Evolutionary conservation across 2,888 invertebrate genomes (phyloP).

Genomic region (Phyllotreta striolata): DNA sequence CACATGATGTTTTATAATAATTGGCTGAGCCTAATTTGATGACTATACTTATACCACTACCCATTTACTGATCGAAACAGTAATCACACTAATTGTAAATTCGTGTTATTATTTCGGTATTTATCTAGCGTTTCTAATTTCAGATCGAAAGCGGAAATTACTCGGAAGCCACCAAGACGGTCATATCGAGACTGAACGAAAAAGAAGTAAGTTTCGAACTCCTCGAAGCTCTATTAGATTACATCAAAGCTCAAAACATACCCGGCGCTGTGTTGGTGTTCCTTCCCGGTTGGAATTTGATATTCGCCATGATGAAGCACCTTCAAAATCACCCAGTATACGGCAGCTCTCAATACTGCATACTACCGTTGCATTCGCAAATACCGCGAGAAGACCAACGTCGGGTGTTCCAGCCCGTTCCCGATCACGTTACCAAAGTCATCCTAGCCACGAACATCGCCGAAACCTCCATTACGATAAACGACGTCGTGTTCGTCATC

Average conservation of each 20-base stretch:
- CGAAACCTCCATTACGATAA: constrained; percentile 97
- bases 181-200: constrained; percentile 83
- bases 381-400: constrained; percentile 95
- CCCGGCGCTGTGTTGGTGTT: constrained; percentile 93
- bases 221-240: constrained; percentile 78
- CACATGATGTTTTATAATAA: not conserved
- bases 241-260: constrained; percentile 67
- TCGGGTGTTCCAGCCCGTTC: constrained; percentile 88
- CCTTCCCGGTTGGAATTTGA: constrained; percentile 97
- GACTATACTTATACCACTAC: constrained; percentile 17
- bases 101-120: not conserved
- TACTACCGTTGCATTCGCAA: constrained; percentile 97
- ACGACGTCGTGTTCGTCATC: constrained; percentile 97
- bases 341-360: constrained; percentile 71
- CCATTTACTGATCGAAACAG: constrained; percentile 6
- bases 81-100: not conserved
- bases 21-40: constrained; percentile 14
- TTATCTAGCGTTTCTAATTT: constrained; percentile 39
- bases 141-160: constrained; percentile 60
- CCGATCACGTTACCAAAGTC: constrained; percentile 85
- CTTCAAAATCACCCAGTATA: constrained; percentile 73
- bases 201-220: constrained; percentile 93
- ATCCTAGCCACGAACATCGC: constrained; percentile 98
- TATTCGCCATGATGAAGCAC: constrained; percentile 89
- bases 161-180: constrained; percentile 69